Conservation (phyloP, 2,888 invertebrate genomes). For the Acrobasis repandana region DNA sequence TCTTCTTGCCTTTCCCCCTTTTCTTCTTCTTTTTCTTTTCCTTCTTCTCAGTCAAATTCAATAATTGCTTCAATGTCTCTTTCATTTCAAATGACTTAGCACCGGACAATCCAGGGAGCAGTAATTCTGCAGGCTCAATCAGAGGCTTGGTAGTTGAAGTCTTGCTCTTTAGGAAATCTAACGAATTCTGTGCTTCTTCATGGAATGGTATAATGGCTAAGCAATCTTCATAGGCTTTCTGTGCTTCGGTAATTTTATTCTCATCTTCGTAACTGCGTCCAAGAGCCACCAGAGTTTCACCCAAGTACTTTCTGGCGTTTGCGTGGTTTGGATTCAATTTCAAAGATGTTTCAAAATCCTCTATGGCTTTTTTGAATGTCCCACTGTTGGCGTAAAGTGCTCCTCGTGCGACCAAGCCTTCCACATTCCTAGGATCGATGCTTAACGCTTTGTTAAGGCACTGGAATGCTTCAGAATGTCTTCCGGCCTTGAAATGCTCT, state of each 20-base stretch:
- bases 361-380: slow-evolving; percentile 95
- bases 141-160: slow-evolving; percentile 80
- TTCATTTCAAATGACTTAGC: slow-evolving; percentile 84
- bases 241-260: slow-evolving; percentile 92
- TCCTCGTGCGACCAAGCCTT: slow-evolving; percentile 95
- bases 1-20: slow-evolving; percentile 85
- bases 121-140: slow-evolving; percentile 84
- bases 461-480: slow-evolving; percentile 97
- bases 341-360: slow-evolving; percentile 96
- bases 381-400: slow-evolving; percentile 97
- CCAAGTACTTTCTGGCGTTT: slow-evolving; percentile 96
- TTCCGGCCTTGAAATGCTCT: slow-evolving; percentile 95
- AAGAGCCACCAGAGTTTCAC: slow-evolving; percentile 94
- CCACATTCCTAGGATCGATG: slow-evolving; percentile 95
- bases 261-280: slow-evolving; percentile 95
- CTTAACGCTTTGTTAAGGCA: slow-evolving; percentile 96
- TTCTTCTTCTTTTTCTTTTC: slow-evolving; percentile 87
- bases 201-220: slow-evolving; percentile 92
- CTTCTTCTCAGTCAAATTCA: slow-evolving; percentile 84
- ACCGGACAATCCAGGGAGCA: slow-evolving; percentile 83
- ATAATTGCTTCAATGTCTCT: slow-evolving; percentile 85
- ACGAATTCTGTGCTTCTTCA: slow-evolving; percentile 92
- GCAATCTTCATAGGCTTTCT: slow-evolving; percentile 93
- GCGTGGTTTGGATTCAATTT: slow-evolving; percentile 94
- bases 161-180: slow-evolving; percentile 91